Conservation (phyloP, 1,140 invertebrate species). For the Gryon sp. region DNA sequence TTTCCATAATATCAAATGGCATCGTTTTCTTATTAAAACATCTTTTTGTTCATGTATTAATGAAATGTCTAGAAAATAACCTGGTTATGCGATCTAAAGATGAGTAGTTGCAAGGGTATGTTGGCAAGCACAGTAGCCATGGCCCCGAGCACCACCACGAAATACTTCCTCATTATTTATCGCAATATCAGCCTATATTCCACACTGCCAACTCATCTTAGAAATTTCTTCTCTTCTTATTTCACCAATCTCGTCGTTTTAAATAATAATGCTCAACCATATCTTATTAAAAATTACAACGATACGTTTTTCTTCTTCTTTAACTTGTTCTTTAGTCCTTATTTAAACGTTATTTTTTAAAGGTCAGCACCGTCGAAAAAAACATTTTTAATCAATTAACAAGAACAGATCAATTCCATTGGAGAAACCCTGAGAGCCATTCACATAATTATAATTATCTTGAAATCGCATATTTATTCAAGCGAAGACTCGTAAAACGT, state of each 20-base stretch:
- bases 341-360: not conserved
- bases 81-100: constrained; percentile 13
- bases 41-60: constrained; percentile 10
- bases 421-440: not conserved
- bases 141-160: constrained; percentile 75
- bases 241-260: too few relatives aligned
- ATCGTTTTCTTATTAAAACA: too few relatives aligned
- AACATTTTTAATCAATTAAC: constrained; percentile 42
- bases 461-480: constrained; percentile 44
- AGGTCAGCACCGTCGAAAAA: not conserved
- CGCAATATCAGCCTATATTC: constrained; percentile 79
- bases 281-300: too few relatives aligned
- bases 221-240: constrained; percentile 19
- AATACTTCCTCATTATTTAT: constrained; percentile 77
- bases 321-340: not conserved
- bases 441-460: constrained; percentile 30
- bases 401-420: constrained; percentile 25
- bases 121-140: constrained; percentile 72
- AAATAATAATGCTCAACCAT: too few relatives aligned
- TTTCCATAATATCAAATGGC: too few relatives aligned
- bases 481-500: constrained; percentile 19
- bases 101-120: constrained; percentile 26
- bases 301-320: too few relatives aligned
- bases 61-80: constrained; percentile 14
- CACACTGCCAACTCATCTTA: constrained; percentile 59